Conservation (phyloP, 2,797 vertebrate genomes). For the Florisuga fusca region DNA sequence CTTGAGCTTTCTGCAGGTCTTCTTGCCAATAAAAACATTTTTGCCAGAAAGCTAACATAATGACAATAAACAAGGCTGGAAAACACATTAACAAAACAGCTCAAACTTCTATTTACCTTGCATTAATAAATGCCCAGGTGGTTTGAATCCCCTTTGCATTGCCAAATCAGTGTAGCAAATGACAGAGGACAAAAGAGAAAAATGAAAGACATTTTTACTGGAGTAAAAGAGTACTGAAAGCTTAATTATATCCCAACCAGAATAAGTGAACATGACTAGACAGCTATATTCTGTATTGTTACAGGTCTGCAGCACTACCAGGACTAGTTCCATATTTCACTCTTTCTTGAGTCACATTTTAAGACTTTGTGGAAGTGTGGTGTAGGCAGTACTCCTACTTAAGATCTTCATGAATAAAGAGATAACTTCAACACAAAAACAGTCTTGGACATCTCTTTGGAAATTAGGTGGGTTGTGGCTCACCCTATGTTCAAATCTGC, state of each 20-base stretch:
- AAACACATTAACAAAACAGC: neutral
- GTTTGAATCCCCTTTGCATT: constrained; percentile 28
- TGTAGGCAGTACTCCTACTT: neutral
- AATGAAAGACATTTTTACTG: neutral
- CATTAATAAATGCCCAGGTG: constrained; percentile 16
- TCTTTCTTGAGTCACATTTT: neutral
- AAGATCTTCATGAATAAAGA: neutral
- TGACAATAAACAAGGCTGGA: neutral
- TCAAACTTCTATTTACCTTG: constrained; percentile 5
- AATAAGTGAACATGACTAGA: neutral
- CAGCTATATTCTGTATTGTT: neutral
- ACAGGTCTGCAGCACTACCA: neutral
- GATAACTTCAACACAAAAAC: neutral
- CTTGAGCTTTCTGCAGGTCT: neutral
- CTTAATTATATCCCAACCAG: neutral
- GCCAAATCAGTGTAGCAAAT: constrained; percentile 7
- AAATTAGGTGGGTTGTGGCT: neutral
- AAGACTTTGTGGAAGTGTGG: neutral
- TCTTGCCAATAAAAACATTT: constrained; percentile 25
- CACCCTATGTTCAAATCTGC: neutral
- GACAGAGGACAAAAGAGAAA: neutral
- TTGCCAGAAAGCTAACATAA: neutral
- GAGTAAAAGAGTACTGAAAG: neutral
- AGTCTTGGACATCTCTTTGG: neutral
- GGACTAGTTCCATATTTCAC: neutral